Base-by-base conservation (phyloP, 2,888 invertebrate genomes). In the Callinectes sapidus region DNA sequence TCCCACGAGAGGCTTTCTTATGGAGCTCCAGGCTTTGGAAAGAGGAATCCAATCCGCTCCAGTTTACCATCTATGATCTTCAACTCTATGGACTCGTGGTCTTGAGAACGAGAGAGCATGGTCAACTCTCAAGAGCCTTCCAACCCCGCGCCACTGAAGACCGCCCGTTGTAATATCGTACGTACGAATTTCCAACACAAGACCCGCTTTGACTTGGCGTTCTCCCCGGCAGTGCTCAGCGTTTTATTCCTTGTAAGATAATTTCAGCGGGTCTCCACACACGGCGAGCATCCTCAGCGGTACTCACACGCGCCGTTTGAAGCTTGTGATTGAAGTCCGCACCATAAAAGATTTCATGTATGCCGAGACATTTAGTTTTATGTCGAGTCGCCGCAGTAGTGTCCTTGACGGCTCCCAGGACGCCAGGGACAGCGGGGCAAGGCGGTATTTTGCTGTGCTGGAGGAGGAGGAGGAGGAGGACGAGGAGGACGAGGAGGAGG, bases 261-360 rank as follows among this genome's bases (percentile, higher is more conserved):
- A 91, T 91, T 91, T 81, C 39, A 86, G 87, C 23, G 66, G 32
- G 86, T 54, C 42, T 85, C 28, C 13, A 87, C 18, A 77, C 42
- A 28, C 28, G 42, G 90, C 71, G 39, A 35, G 54, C n/a, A 32
- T 85, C 90, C 71, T 85, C 90, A 54, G 54, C 28, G 48, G 85
- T 55, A 86, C 85, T 90, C 66, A 39, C 42, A 61, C 61, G 28
- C 54, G 87, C 23, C 88, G 71, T 91, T 91, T 91, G 91, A 91
- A 91, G 91, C 48, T 88, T 48, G 91, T 86, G 71, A 91, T 91
- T 91, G 91, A 91, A 91, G 91, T 91, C 54, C n/a, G 28, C 54
- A n/a, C 86, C 54, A 89, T 92, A 92, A 92, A 92, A 92, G 89
- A 89, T 92, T 92, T 89, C 89, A 89, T 89, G 92, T 89, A 48